Base-by-base conservation (phyloP, 2,113 vertebrate species). In the Smithornis capensis region DNA sequence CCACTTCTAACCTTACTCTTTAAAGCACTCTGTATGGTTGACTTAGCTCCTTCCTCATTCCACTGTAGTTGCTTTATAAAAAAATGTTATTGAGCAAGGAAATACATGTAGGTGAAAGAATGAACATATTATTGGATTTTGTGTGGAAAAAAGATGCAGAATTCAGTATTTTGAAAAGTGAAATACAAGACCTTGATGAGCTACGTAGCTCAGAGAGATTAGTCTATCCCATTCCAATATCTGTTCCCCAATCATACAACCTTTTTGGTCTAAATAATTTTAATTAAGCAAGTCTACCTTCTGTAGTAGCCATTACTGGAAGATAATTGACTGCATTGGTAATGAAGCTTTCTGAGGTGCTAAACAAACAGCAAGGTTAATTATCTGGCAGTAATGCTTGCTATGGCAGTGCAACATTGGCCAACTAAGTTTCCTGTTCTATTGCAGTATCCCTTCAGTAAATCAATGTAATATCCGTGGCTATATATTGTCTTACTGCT, bases 351-450 rank as follows among this genome's bases (percentile, higher is more conserved):
- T 98, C 57, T 57, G 83, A 81, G 89, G 97, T 97, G 95, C 97
- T 98, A 98, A 98, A 97, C 97, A 98, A 98, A 98, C 96, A 97
- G 94, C 95, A 97, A 97, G 97, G 98, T 98, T 98, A 98, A 98
- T 98, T 98, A 98, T 97, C 95, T 97, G 97, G 96, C 96, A 97
- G 90, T 93, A 92, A 97, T 96, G 94, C 94, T 92, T 95, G 82
- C 94, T 96, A 95, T 85, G 59, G 69, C 96, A 98, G 76, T 83
- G 75, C 81, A 96, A 69, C 49, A 71, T 50, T 88, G 55, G 85
- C 92, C 94, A 96, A 95, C 93, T 94, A 95, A 95, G 91, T 97
- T 97, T 97, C 86, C 85, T 96, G 92, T 92, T 97, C 93, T 95
- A 80, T 79, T 95, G 82, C 69, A 94, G 83, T 85, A 96, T 33